A percentile compares a stretch with the other conserved stretches of the same genome.
Conservation (phyloP, 1,140 invertebrate genomes). For the Andricus grossulariae region DNA sequence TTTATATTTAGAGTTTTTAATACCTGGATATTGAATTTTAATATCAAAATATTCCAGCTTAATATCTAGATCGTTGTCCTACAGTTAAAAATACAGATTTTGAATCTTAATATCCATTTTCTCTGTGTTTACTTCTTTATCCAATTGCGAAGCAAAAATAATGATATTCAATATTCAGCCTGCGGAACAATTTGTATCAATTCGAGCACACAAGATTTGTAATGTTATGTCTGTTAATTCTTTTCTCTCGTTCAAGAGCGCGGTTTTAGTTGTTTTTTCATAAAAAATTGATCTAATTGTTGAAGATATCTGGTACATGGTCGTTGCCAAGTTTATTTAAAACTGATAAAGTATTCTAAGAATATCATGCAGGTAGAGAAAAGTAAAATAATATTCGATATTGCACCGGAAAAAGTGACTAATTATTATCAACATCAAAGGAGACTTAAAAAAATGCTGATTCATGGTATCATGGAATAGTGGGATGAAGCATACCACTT, state of each 20-base stretch:
- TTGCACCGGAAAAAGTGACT: background rate
- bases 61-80: too few species aligned
- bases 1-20: too few species aligned
- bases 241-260: background rate
- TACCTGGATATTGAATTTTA: too few species aligned
- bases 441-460: background rate
- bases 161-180: background rate
- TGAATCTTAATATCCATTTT: too few species aligned
- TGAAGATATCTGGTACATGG: constrained; percentile 49
- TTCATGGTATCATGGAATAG: background rate
- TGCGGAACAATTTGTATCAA: background rate
- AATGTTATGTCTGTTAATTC: background rate
- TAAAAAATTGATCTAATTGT: constrained; percentile 29
- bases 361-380: constrained; percentile 44
- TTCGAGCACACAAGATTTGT: background rate
- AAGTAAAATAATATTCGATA: constrained; percentile 40
- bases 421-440: too few species aligned
- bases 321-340: constrained; percentile 44
- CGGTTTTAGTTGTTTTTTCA: background rate
- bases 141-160: background rate
- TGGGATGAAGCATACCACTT: background rate
- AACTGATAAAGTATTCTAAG: constrained; percentile 43
- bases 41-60: too few species aligned
- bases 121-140: background rate
- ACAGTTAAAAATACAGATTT: too few species aligned